phyloP scores from a whole-genome alignment of 2,113 vertebrate species.

The Willisornis vidua region DNA sequence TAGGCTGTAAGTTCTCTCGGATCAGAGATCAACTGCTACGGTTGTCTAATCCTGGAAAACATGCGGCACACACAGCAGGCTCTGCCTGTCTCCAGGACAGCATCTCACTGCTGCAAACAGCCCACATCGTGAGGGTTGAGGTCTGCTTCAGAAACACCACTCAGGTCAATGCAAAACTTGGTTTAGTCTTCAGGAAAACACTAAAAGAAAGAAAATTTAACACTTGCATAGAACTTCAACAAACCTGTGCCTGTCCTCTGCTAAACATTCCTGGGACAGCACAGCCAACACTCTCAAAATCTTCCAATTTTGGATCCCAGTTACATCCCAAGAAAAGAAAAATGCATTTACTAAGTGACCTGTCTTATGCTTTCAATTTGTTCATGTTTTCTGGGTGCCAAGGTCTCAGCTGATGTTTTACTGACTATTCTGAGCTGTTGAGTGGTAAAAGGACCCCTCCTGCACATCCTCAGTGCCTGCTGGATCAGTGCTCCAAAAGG shows the following conservation, averaged over 20 bases:
- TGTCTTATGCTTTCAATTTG: background rate
- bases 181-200: background rate
- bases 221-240: background rate
- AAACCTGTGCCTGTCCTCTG: background rate
- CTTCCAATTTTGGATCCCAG: background rate
- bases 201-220: background rate
- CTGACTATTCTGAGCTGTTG: background rate
- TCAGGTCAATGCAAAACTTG: background rate
- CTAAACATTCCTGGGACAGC: background rate
- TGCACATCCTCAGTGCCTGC: background rate
- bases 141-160: background rate
- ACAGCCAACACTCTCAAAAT: background rate
- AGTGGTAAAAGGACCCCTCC: background rate
- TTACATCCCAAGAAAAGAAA: background rate
- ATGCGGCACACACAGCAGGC: rapidly evolving
- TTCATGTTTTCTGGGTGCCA: background rate
- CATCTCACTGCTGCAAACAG: background rate
- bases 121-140: background rate
- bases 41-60: rapidly evolving
- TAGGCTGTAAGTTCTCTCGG: background rate
- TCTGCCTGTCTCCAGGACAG: background rate
- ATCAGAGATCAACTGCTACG: background rate
- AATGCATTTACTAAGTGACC: background rate
- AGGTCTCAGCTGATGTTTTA: background rate
- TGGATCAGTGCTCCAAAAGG: background rate